Evolutionary conservation across 1,140 invertebrate genomes (phyloP), one percentile per base, ranked within the genome.

Genomic region (Ceratina japonica): DNA sequence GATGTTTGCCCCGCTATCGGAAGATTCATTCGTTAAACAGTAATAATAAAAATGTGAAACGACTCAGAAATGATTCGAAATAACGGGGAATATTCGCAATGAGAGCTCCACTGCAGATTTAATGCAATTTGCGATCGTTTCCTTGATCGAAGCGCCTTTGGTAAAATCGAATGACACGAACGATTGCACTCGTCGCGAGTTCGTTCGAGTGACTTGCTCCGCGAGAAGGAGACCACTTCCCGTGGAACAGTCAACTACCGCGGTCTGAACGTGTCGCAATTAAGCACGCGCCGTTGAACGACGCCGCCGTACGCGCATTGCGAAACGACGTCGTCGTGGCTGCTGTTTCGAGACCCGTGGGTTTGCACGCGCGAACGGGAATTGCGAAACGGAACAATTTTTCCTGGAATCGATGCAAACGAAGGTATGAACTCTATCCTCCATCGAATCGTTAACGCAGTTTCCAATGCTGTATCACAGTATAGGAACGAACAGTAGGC

Each of bases 161-260:
- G 59, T 24, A 68, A 84, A 85, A 85, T 84, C 75, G 82, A 85
- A 85, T 81, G 79, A 84, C 82, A 84, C 83, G 75, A 84, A 81
- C 79, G 83, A 85, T 85, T 77, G 83, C 79, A 80, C 75, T 79
- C 64, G 71, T n/a, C 31, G 59, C 62, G 31, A 69, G 70, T 18
- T 68, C 51, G 51, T 18, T 51, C 61, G 15, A 59, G 31, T 27
- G 31, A 58, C 61, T 66, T 64, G 27, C 54, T 65, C 51, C 18
- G 10, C 37, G 37, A 44, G 37, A 44, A 54, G 20, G 16, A 72
- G n/a, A 20, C 58, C 51, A 61, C 59, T 78, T 49, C n/a, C n/a
- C 27, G 37, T 20, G 51, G 69, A 66, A 37, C 63, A 69, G 61
- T 66, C 65, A 58, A 56, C 71, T 83, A 44, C 71, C 59, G 66